These are phyloP conservation scores for Ptilorrhoa leucosticta DNA, from an alignment of 2,113 vertebrate genomes.

Conservation along the genomic window DNA sequence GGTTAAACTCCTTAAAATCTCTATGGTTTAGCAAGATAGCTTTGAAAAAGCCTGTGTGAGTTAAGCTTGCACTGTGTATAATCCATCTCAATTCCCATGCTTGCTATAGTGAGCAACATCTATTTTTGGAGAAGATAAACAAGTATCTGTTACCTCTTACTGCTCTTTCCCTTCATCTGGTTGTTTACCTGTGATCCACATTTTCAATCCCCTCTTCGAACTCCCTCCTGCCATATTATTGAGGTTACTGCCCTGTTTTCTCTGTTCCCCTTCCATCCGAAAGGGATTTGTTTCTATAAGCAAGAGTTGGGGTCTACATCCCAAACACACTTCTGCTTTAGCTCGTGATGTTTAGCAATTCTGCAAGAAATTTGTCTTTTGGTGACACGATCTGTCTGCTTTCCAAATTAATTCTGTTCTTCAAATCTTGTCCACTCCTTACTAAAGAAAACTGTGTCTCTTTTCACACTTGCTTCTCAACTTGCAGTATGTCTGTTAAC, in stretches of 20 bases:
- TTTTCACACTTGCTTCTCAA: not conserved
- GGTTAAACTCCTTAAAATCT: not conserved
- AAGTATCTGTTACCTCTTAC: not conserved
- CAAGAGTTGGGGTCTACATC: not conserved
- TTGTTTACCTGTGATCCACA: not conserved
- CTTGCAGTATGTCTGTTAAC: not conserved
- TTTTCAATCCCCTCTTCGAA: not conserved
- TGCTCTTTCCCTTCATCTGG: not conserved
- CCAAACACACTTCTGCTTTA: not conserved
- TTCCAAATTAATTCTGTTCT: not conserved
- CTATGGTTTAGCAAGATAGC: not conserved
- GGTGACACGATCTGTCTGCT: not conserved
- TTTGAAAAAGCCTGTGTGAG: not conserved
- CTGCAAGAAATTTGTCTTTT: not conserved
- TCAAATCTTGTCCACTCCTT: not conserved
- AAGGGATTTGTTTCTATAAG: not conserved
- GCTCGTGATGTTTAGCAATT: not conserved
- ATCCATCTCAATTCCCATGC: not conserved
- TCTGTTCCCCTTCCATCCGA: not conserved
- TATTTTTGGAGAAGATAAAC: not conserved
- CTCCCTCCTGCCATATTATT: accelerated
- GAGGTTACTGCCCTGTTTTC: not conserved
- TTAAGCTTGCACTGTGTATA: not conserved
- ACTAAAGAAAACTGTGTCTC: not conserved
- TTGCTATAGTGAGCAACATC: not conserved